Evolutionary conservation across 2,113 vertebrate genomes (phyloP), one percentile per base, ranked within the genome.

Genomic region (Polyodon spathula): DNA sequence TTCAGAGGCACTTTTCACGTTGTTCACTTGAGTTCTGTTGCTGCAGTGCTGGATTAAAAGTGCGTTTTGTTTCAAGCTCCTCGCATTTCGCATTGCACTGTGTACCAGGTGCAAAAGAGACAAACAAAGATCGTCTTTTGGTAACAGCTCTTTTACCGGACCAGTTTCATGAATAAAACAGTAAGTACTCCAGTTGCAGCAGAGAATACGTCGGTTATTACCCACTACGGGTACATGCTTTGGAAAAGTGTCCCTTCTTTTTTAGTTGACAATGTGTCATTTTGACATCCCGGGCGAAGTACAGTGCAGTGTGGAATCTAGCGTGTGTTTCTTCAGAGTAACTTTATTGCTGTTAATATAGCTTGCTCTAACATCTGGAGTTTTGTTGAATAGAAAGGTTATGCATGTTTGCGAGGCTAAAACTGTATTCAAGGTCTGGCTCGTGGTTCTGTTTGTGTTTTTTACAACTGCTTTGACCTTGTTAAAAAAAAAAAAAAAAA

Each of bases 1-100:
- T 80, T 83, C 79, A 76, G 76, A 81, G 80, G 76, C 85, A 89
- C 91, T 91, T 85, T 85, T 27, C 44, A 39, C 56, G 60, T 74
- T 62, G 77, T 78, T 56, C 37, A 61, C 58, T 60, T 68, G 76
- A 80, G 72, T 80, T 80, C 78, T 73, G 74, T 79, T 81, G 72
- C 74, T 64, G 42, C 59, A 15, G 59, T 66, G 37, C 55, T 84
- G 84, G 84, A 86, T 86, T 85, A 87, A 86, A 81, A 72, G 78
- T 78, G 79, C 41, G 40, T 59, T 42, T 75, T 79, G 79, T 69
- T 70, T 71, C 73, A 66, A 82, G 71, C 78, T 81, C 78, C 72
- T 74, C 67, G 66, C 63, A 75, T 77, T 63, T 72, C 67, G 61
- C 65, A 68, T 60, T 54, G 73, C n/a, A n/a, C 75, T 75, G 71